phyloP scores from a whole-genome alignment of 2,797 vertebrate genomes.

The Microchirus variegatus region DNA sequence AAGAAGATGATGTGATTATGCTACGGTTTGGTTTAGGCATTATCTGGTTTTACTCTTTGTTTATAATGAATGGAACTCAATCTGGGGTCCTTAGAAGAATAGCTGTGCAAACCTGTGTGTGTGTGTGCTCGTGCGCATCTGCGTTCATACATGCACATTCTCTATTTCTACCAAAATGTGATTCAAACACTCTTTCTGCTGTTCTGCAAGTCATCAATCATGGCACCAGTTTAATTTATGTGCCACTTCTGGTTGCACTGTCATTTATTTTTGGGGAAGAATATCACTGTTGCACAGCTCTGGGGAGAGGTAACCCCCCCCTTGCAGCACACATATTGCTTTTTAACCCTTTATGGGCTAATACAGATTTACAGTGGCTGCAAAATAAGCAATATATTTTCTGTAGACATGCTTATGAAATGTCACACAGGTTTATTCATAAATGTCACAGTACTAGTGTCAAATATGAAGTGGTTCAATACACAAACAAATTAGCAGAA shows the following conservation, averaged over 20 bases:
- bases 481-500: neutral
- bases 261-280: slow-evolving; percentile 92
- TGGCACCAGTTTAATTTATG: slow-evolving; percentile 95
- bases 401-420: neutral
- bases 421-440: neutral
- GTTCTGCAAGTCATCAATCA: slow-evolving; percentile 91
- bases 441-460: neutral
- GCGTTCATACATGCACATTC: slow-evolving; percentile 41
- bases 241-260: slow-evolving; percentile 94
- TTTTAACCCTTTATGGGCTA: slow-evolving; percentile 80
- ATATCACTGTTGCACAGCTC: slow-evolving; percentile 87
- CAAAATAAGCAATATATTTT: slow-evolving; percentile 16
- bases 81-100: neutral
- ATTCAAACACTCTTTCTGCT: slow-evolving; percentile 86
- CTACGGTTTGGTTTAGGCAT: too few relatives aligned
- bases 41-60: too few relatives aligned
- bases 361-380: slow-evolving; percentile 14
- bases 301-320: slow-evolving; percentile 78
- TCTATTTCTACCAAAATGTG: slow-evolving; percentile 83
- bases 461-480: neutral
- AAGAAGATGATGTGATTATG: too few relatives aligned
- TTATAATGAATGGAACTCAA: too few relatives aligned
- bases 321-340: slow-evolving; percentile 83
- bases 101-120: slow-evolving; percentile 19
- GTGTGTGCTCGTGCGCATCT: slow-evolving; percentile 18